phyloP scores from a whole-genome alignment of 1,140 invertebrate species.

The Pseudomyrmex sp. region DNA sequence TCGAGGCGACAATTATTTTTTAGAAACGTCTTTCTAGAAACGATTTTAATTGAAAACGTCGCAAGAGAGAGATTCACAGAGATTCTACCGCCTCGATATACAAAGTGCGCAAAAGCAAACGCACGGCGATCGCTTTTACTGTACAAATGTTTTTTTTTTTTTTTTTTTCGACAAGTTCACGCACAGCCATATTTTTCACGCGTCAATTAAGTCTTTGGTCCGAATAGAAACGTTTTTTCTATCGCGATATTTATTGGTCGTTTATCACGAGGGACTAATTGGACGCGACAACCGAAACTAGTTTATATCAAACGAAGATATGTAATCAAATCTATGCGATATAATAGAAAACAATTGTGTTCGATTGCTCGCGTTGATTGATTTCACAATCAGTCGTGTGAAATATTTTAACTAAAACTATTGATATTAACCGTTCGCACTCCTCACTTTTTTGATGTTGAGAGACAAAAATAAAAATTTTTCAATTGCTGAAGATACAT shows the following conservation, averaged over 20 bases:
- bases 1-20: too few species aligned
- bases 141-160: too few species aligned
- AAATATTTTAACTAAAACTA: constrained; percentile 23
- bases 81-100: too few species aligned
- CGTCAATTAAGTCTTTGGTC: constrained; percentile 43
- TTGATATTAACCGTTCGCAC: constrained; percentile 9
- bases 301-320: constrained; percentile 28
- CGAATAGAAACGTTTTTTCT: constrained; percentile 20
- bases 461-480: background rate
- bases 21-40: too few species aligned
- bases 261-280: constrained; percentile 39
- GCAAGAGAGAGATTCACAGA: too few species aligned
- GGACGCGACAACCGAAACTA: constrained; percentile 45
- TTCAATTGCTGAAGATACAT: too few species aligned
- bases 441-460: background rate
- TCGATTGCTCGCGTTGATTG: constrained; percentile 16
- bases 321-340: constrained; percentile 13
- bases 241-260: constrained; percentile 44
- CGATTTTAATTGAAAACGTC: too few species aligned
- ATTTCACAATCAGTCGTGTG: constrained; percentile 18
- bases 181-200: background rate
- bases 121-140: too few species aligned
- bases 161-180: constrained; percentile 13
- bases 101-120: too few species aligned
- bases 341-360: constrained; percentile 14